Evolutionary conservation across 2,888 invertebrate species (phyloP), one percentile per base, ranked within the genome.

Genomic region (Diarsia mendica): DNA sequence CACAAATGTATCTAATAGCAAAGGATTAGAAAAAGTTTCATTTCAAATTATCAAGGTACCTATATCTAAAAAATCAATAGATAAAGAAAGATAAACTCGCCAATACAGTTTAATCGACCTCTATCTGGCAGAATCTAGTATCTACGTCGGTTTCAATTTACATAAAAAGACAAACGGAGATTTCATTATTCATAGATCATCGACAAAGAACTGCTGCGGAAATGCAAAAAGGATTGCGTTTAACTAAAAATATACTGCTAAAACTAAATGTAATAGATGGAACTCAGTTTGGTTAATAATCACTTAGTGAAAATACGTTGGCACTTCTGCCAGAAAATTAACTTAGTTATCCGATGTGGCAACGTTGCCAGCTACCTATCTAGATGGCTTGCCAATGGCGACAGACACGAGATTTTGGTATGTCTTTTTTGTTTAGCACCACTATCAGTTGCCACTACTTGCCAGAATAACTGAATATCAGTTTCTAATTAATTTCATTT

Each of bases 291-390:
- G 76, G 70, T 67, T 77, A 79, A 80, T 80, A 80, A 83, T 83
- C 84, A 84, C 84, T 85, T 85, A 79, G 84, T 69, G 73, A 74
- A 83, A 77, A 76, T 79, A 82, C 61, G 84, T 74, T 84, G 82
- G 86, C 86, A 76, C 61, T 79, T 75, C 70, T 84, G 80, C 80
- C 75, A 83, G 84, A 85, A 83, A 85, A 76, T 85, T 84, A 83
- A 83, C 84, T 85, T 79, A 65, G 73, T 74, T 84, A 83, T 79
- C 86, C 28, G 84, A 84, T 85, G 84, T 83, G 84, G 86, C 80
- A 74, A 67, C 53, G 73, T 28, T 85, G 86, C 84, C 76, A 83
- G 84, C 64, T 67, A 69, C 60, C 69, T 82, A 79, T 83, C 72
- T 76, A 73, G 79, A 63, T 18, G 28, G 51, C 75, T 74, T 76